A percentile compares a stretch with the other conserved stretches of the same genome.
These are phyloP conservation scores for Terrapene triunguis DNA, from an alignment of 2,113 vertebrate species.

Conservation along the genomic window DNA sequence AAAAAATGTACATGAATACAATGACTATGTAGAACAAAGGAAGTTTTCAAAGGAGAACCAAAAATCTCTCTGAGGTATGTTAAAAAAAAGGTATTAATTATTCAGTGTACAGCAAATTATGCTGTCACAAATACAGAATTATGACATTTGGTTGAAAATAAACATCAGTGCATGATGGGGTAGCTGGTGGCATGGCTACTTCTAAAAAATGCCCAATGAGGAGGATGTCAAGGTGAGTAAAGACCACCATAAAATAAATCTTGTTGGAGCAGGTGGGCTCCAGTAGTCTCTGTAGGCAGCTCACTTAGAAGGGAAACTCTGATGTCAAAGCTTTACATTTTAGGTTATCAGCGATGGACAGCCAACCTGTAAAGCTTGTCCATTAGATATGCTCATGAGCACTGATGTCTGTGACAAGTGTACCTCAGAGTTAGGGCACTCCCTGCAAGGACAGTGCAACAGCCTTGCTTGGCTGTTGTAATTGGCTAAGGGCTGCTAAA, in stretches of 20 bases:
- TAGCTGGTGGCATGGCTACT: neutral
- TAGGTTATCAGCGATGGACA: neutral
- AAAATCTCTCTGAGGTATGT: neutral
- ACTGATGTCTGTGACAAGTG: neutral
- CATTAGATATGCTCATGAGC: neutral
- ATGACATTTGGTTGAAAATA: constrained; percentile 26
- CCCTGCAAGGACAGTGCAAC: neutral
- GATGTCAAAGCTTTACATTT: neutral
- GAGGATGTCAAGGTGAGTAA: neutral
- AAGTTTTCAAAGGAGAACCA: neutral
- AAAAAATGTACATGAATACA: neutral
- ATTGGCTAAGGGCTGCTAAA: neutral
- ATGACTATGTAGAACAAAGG: neutral
- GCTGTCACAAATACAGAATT: neutral
- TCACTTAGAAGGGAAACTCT: neutral
- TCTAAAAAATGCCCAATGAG: neutral
- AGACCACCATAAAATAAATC: neutral
- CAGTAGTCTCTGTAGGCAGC: neutral
- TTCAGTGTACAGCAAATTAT: neutral
- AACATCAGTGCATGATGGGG: constrained; percentile 30
- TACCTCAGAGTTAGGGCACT: neutral
- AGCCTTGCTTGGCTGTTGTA: neutral
- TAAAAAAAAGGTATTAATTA: neutral
- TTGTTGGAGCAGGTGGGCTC: neutral
- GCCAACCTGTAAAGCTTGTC: neutral